phyloP scores from a whole-genome alignment of 2,888 invertebrate species.

The Sympetrum striolatum region DNA sequence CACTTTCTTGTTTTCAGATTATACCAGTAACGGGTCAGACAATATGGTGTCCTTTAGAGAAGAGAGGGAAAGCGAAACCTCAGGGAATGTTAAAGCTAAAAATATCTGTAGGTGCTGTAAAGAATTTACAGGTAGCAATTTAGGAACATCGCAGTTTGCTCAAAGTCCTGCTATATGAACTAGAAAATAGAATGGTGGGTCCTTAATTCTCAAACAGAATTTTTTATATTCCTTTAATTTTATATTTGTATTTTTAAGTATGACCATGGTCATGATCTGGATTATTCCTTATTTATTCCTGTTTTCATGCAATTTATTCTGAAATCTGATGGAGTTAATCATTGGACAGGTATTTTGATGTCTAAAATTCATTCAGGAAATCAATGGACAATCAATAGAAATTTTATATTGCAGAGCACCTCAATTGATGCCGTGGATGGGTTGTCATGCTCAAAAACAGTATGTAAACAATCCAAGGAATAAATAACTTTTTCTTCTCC shows the following conservation, averaged over 20 bases:
- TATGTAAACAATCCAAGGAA: not conserved
- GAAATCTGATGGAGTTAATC: not conserved
- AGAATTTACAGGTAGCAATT: constrained; percentile 81
- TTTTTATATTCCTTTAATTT: not conserved
- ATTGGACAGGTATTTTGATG: not conserved
- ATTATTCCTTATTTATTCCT: too few relatives aligned
- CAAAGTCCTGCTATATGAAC: constrained; percentile 78
- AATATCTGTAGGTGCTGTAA: constrained; percentile 84
- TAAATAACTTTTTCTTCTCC: not conserved
- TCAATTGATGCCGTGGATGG: constrained; percentile 3
- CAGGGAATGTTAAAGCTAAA: constrained; percentile 88
- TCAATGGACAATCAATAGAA: not conserved
- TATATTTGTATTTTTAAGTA: too few relatives aligned
- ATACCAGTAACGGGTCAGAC: constrained; percentile 92
- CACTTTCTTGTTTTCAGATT: constrained; percentile 65
- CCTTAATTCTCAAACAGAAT: not conserved
- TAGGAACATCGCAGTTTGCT: constrained; percentile 85
- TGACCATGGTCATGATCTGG: too few relatives aligned
- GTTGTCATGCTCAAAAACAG: constrained; percentile 8
- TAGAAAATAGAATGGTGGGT: constrained; percentile 75
- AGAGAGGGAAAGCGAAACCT: constrained; percentile 79
- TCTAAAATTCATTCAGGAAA: not conserved
- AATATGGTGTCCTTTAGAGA: constrained; percentile 90
- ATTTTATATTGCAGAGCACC: constrained; percentile 1
- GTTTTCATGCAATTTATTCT: not conserved